These are phyloP conservation scores for Drosophila pruinosa DNA, from an alignment of 1,140 invertebrate genomes.

Conservation along the genomic window DNA sequence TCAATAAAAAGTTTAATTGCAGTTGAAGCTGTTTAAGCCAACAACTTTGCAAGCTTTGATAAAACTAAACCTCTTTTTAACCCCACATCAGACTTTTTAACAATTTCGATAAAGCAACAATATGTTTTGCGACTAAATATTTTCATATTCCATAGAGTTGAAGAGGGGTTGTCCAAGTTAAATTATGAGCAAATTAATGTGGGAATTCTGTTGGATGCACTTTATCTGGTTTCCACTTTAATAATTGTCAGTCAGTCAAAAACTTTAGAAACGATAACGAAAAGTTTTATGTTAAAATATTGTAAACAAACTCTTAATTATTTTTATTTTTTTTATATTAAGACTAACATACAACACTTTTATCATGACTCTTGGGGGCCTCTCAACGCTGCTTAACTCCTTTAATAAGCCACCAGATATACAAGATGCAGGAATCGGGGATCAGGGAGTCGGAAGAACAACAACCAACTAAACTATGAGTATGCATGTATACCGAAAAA, in stretches of 20 bases:
- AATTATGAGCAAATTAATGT: background rate
- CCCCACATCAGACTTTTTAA: background rate
- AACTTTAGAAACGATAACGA: background rate
- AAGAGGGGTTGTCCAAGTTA: background rate
- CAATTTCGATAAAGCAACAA: background rate
- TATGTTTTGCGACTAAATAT: background rate
- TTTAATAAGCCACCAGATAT: constrained; percentile 26
- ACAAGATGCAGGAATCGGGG: background rate
- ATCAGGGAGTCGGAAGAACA: background rate
- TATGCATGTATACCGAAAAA: constrained; percentile 13
- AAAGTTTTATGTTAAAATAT: background rate
- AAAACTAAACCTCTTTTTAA: background rate
- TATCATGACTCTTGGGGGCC: background rate
- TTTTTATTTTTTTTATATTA: background rate
- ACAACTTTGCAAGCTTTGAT: background rate
- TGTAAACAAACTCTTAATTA: constrained; percentile 5
- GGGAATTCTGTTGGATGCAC: background rate
- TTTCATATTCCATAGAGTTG: background rate
- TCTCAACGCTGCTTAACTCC: constrained; percentile 1
- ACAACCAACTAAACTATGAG: constrained; percentile 13
- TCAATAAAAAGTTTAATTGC: background rate
- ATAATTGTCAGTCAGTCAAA: background rate
- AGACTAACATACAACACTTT: background rate
- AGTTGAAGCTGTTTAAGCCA: background rate
- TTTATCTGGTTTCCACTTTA: background rate